Evolutionary conservation across 2,888 invertebrate genomes (phyloP).

Genomic region (Lasioglossum oenotherae): DNA sequence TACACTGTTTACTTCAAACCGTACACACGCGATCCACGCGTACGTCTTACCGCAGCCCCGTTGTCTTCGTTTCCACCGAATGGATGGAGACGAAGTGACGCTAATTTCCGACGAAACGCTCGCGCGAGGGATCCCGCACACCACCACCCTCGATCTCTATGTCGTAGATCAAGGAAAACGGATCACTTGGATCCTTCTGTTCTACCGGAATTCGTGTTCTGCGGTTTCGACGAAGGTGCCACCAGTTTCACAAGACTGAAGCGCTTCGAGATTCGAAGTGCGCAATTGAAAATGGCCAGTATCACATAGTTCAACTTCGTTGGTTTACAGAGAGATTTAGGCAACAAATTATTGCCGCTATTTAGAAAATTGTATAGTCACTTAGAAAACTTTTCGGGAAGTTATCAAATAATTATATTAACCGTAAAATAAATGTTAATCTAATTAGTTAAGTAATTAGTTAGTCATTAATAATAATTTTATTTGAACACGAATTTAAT

Average conservation of each 20-base stretch:
- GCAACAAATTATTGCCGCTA: no score
- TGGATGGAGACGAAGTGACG: conserved; percentile 19
- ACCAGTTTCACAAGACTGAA: not conserved
- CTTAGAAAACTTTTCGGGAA: not conserved
- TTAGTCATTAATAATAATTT: no score
- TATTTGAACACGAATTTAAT: no score
- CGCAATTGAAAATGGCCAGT: not conserved
- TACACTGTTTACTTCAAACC: conserved; percentile 54
- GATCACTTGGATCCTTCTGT: not conserved
- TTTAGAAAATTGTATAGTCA: not conserved
- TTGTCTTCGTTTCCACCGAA: not conserved
- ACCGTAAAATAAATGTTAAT: not conserved
- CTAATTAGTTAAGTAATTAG: no score
- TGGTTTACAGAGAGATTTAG: no score
- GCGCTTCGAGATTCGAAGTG: not conserved
- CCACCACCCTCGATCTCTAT: not conserved
- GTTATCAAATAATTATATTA: not conserved
- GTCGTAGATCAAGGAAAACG: not conserved
- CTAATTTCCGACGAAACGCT: conserved; percentile 25
- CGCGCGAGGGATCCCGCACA: not conserved
- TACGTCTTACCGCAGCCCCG: conserved; percentile 11
- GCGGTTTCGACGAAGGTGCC: not conserved
- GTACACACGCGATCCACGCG: conserved; percentile 31
- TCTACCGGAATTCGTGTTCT: not conserved
- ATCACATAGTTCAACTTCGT: no score